phyloP scores from a whole-genome alignment of 2,113 vertebrate species.

The Paradoxurus hermaphroditus region DNA sequence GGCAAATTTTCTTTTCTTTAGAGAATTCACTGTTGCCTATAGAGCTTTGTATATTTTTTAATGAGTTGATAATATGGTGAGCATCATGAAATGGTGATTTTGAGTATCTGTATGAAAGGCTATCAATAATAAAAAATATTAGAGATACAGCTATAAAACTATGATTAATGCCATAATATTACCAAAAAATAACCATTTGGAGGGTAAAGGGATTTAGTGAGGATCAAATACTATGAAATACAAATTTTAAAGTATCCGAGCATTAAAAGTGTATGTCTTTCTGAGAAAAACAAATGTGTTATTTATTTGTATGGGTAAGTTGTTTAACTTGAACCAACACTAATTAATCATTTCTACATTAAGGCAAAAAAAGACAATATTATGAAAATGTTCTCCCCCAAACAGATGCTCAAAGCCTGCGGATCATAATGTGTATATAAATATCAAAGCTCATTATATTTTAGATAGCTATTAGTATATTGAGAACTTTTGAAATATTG shows the following conservation, averaged over 20 bases:
- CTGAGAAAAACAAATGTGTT: background rate
- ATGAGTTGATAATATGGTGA: background rate
- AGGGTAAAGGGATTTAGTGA: background rate
- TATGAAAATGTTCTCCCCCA: background rate
- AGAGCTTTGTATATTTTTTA: background rate
- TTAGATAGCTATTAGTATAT: background rate
- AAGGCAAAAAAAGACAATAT: background rate
- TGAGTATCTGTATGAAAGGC: background rate
- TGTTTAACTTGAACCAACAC: background rate
- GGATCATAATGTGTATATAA: background rate
- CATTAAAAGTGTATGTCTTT: background rate
- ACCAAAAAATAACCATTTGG: background rate
- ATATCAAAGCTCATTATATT: background rate
- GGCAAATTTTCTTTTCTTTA: background rate
- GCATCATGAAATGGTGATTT: background rate
- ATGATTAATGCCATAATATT: background rate
- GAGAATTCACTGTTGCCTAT: background rate
- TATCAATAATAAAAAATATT: background rate
- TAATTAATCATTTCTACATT: background rate
- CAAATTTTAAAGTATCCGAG: background rate
- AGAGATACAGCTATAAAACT: background rate
- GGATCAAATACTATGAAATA: background rate
- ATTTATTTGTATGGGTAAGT: background rate
- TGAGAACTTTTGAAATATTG: background rate
- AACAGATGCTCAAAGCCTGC: background rate